Evolutionary conservation across 2,888 invertebrate species (phyloP), one percentile per base, ranked within the genome.

Genomic region (Apodemia duryi): DNA sequence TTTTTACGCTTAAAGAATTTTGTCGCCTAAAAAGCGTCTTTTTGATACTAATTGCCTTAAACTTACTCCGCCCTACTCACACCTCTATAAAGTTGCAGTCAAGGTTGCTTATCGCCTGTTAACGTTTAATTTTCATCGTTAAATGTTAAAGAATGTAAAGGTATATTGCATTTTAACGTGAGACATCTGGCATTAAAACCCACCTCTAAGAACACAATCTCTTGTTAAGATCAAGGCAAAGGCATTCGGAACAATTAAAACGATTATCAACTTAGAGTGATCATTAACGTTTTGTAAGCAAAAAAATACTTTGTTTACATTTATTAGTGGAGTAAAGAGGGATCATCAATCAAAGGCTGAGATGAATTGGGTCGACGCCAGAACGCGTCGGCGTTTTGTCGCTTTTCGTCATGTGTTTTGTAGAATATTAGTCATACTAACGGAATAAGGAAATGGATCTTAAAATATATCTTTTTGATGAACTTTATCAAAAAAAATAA

Each of bases 291-390:
- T 83, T 81, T 79, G 72, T 77, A 75, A 70, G 75, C 76, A 83
- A 84, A 85, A 88, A 88, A 79, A 78, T 83, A 83, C 84, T 88
- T 89, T 91, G 91, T 91, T 91, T 90, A 91, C 88, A 84, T 91
- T 89, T 89, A 89, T 46, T 46, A 46, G 43, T 84, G 78, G 79
- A 87, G 86, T 84, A 86, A 81, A 76, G 84, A 79, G 75, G 78
- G 75, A 75, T 80, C 88, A 91, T 91, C 88, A 83, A 91, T 91
- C 90, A 89, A 82, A 77, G 64, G 70, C 46, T 46, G 46, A 77
- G 88, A 88, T 80, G 88, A 84, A 89, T 88, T 83, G 82, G 80
- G 72, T 70, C 69, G 75, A 74, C 76, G 69, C 67, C 67, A 68
- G 68, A 67, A 68, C 66, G 57, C 66, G 68, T 64, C 70, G 69